A percentile compares a stretch with the other conserved stretches of the same genome.
Conservation (phyloP, 2,113 vertebrate species). For the Xenopus borealis region DNA sequence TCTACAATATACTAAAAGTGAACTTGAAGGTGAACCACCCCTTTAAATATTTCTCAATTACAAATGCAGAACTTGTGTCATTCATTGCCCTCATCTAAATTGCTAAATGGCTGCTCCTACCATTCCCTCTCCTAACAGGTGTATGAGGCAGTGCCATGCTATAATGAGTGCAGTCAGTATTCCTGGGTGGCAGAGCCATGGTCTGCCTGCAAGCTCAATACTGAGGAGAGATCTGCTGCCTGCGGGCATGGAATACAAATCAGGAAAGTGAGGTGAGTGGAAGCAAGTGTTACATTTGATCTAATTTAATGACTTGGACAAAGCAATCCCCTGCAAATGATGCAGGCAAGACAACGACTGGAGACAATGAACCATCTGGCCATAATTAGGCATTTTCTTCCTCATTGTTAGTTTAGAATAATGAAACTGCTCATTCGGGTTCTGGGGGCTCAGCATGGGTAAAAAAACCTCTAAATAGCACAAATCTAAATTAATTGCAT, state of each 20-base stretch:
- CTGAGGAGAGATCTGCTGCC: constrained; percentile 73
- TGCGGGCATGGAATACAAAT: constrained; percentile 91
- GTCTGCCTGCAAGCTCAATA: constrained; percentile 89
- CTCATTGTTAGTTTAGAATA: no score
- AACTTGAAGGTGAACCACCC: no score
- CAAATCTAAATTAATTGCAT: no score
- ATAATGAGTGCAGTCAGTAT: constrained; percentile 79
- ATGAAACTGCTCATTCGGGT: no score
- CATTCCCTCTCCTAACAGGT: constrained; percentile 71
- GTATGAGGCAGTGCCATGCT: constrained; percentile 85
- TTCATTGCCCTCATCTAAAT: not conserved
- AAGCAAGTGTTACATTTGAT: constrained; percentile 25
- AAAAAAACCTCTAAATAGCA: no score
- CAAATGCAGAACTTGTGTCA: not conserved
- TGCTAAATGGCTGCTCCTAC: not conserved
- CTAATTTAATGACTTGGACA: constrained; percentile 1
- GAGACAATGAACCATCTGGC: not conserved
- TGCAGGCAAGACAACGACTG: not conserved
- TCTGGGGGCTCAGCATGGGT: no score
- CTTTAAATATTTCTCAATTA: no score
- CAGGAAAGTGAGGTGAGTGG: constrained; percentile 85
- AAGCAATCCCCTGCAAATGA: not conserved
- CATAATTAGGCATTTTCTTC: no score
- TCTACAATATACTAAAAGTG: no score
- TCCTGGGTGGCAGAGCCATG: constrained; percentile 84